Evolutionary conservation across 2,797 vertebrate species (phyloP), one percentile per base, ranked within the genome.

Genomic region (Apogon hyalosoma): DNA sequence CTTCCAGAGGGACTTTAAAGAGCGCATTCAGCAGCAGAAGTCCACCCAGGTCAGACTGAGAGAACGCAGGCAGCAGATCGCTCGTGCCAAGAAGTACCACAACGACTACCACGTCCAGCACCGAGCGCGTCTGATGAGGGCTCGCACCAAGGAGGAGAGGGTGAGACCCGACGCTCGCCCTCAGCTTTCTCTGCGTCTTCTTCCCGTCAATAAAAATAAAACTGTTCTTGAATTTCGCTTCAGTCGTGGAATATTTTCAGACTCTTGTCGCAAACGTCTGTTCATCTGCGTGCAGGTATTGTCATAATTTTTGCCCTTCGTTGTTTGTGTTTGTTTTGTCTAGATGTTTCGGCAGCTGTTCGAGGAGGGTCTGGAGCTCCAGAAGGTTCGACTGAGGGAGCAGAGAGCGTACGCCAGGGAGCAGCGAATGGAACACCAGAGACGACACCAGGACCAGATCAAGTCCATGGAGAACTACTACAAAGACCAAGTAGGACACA

Each of bases 401-500:
- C 89, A 98, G 83, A 94, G 93, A 75, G 89, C 86, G 0, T 92
- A 93, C 0, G 94, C 95, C 72, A 95, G 84, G 71, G 96, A 98
- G 65, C 95, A 96, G 76, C 94, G 92, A 0, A 86, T 92, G 43
- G 95, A 97, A 69, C 93, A 96, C 45, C 93, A 92, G 70, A 88
- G 73, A 71, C 90, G 87, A 41, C 96, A 97, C 75, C 88, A 92
- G 77, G 91, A 93, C 6, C 94, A 97, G 77, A 81, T 99, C 60
- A 88, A 95, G 60, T 96, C 97, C 0, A 93, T 99, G 95, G 97
- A 99, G 88, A 98, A 97, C 91, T 98, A 97, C 79, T 98, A 99
- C 80, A 97, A 93, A 89, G 95, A 97, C 84, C 96, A 98, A 94
- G 98, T 98, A 86, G 38, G 74, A 42, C 11, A 3, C 19, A 54